phyloP scores from a whole-genome alignment of 2,888 invertebrate genomes.

The Netelia melanura region DNA sequence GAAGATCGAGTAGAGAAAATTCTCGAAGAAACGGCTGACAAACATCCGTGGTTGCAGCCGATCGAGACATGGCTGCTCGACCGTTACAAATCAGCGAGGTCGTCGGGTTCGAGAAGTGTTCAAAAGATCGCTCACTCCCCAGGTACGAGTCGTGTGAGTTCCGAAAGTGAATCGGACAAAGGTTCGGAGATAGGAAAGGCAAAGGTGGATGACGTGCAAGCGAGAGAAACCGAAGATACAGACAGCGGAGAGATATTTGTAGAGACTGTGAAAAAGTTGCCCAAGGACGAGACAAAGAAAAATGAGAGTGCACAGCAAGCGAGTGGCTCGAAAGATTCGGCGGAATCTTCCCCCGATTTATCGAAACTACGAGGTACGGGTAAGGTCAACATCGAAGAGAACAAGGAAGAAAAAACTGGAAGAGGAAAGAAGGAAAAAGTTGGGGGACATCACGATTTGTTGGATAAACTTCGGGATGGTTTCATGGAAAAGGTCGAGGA shows the following conservation, averaged over 20 bases:
- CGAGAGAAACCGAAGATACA: not conserved
- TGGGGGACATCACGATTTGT: conserved; percentile 63
- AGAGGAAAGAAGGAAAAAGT: conserved; percentile 59
- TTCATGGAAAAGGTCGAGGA: conserved; percentile 87
- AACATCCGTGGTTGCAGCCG: conserved; percentile 78
- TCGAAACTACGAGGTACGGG: not conserved
- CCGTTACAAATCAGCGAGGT: conserved; percentile 64
- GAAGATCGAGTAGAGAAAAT: conserved; percentile 74
- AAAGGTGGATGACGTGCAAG: not conserved
- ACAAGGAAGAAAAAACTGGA: conserved; percentile 33
- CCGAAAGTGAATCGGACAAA: conserved; percentile 34
- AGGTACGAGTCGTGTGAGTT: conserved; percentile 21
- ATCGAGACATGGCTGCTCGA: conserved; percentile 79
- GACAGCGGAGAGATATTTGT: conserved; percentile 25
- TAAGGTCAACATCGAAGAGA: conserved; percentile 18
- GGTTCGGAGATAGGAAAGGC: conserved; percentile 4
- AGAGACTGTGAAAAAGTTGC: conserved; percentile 26
- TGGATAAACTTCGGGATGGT: conserved; percentile 73
- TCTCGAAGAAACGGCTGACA: conserved; percentile 76
- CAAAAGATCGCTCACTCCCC: not conserved
- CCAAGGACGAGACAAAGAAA: conserved; percentile 27
- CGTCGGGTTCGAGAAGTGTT: conserved; percentile 13
- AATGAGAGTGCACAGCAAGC: not conserved
- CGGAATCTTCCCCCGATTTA: conserved; percentile 42
- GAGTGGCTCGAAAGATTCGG: conserved; percentile 29